These are phyloP conservation scores for Xanthia togata DNA, from an alignment of 2,888 invertebrate genomes.

Conservation along the genomic window DNA sequence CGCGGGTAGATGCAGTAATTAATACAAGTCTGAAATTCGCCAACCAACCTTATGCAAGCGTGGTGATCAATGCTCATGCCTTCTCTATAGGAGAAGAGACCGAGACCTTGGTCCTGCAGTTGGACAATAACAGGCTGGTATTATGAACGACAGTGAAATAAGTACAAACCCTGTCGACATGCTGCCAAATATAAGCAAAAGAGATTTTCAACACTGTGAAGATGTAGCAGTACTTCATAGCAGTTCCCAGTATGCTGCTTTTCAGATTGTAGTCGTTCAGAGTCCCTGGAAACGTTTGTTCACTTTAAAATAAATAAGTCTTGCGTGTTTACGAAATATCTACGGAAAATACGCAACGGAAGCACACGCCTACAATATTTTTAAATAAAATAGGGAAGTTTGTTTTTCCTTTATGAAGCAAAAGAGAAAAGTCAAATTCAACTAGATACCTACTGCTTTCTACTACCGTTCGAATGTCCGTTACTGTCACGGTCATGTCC, in stretches of 20 bases:
- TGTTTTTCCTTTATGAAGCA: neutral
- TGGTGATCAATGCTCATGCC: no score
- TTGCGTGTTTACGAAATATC: no score
- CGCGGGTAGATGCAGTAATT: no score
- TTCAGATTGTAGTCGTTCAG: slow-evolving; percentile 76
- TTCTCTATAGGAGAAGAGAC: no score
- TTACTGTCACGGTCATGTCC: neutral
- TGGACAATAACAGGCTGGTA: neutral
- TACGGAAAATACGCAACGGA: no score
- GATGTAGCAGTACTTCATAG: slow-evolving; percentile 80
- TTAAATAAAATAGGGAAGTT: neutral
- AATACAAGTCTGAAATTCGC: no score
- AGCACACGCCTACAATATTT: neutral
- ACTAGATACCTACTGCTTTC: neutral
- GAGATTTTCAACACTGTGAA: slow-evolving; percentile 76
- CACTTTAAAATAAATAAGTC: neutral
- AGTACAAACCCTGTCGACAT: slow-evolving; percentile 69
- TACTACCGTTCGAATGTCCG: neutral
- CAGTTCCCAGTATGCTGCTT: slow-evolving; percentile 78
- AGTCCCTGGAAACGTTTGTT: slow-evolving; percentile 70
- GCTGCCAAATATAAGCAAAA: slow-evolving; percentile 78
- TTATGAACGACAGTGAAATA: neutral
- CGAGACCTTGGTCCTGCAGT: neutral
- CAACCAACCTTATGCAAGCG: neutral
- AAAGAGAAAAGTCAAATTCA: neutral